phyloP scores from a whole-genome alignment of 2,888 invertebrate genomes.

The Xestoiulus laeticollis region DNA sequence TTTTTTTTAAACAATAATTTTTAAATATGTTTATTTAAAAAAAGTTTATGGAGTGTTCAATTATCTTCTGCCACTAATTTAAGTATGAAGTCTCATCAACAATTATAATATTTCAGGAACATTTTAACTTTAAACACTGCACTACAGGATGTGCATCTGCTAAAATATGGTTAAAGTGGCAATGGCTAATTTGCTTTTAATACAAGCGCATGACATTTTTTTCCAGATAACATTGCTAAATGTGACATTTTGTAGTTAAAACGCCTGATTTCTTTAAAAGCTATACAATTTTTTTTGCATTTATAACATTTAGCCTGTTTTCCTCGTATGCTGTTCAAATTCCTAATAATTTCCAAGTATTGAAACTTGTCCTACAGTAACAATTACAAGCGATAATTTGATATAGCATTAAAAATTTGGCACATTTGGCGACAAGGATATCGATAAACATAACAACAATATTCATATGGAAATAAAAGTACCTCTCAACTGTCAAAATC shows the following conservation, averaged over 20 bases:
- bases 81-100: no score
- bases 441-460: constrained; percentile 25
- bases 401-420: constrained; percentile 34
- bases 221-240: not conserved
- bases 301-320: not conserved
- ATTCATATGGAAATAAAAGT: constrained; percentile 32
- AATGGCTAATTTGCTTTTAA: not conserved
- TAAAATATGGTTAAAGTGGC: not conserved
- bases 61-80: no score
- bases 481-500: constrained; percentile 11
- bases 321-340: not conserved
- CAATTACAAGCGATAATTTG: constrained; percentile 21
- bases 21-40: no score
- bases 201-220: not conserved
- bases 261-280: not conserved
- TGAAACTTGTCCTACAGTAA: constrained; percentile 10
- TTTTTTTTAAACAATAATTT: no score
- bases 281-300: not conserved
- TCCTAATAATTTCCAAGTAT: not conserved
- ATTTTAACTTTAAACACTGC: not conserved
- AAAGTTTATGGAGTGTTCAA: no score
- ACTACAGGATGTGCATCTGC: no score
- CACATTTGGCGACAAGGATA: constrained; percentile 34
- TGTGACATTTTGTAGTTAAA: not conserved
- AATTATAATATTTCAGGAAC: not conserved